A percentile compares a stretch with the other conserved stretches of the same genome.
Conservation (phyloP, 2,888 invertebrate species). For the Sarcophaga carnaria region DNA sequence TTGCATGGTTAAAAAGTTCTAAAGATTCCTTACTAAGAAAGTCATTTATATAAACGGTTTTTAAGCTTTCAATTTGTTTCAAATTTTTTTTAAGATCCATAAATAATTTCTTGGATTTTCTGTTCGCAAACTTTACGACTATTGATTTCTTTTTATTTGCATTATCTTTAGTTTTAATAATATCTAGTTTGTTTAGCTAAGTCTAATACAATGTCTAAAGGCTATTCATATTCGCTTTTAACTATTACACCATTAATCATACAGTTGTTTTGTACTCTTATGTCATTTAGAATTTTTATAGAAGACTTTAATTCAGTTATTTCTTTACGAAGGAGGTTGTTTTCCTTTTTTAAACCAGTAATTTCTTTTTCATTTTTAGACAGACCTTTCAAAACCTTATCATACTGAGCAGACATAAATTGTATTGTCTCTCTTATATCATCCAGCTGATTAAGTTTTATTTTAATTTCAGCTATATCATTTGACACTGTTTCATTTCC, state of each 20-base stretch:
- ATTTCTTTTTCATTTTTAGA: conserved; percentile 12
- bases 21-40: conserved; percentile 22
- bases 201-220: neutral
- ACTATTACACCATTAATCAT: conserved; percentile 22
- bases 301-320: conserved; percentile 7
- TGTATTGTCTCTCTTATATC: conserved; percentile 22
- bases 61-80: neutral
- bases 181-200: no score
- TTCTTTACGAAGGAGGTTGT: conserved; percentile 3
- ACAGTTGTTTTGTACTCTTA: no score
- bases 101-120: conserved; percentile 7
- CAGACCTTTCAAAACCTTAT: conserved; percentile 26
- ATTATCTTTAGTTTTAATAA: no score
- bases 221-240: neutral
- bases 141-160: neutral
- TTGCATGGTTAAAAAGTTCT: conserved; percentile 22
- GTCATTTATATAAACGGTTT: conserved; percentile 8
- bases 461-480: conserved; percentile 17
- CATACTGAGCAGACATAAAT: conserved; percentile 28
- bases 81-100: neutral
- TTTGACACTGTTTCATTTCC: neutral
- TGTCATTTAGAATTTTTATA: conserved; percentile 15
- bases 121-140: conserved; percentile 3
- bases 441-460: conserved; percentile 6
- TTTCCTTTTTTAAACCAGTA: conserved; percentile 6